Conservation (phyloP, 2,888 invertebrate genomes). For the Platynereis dumerilii region DNA sequence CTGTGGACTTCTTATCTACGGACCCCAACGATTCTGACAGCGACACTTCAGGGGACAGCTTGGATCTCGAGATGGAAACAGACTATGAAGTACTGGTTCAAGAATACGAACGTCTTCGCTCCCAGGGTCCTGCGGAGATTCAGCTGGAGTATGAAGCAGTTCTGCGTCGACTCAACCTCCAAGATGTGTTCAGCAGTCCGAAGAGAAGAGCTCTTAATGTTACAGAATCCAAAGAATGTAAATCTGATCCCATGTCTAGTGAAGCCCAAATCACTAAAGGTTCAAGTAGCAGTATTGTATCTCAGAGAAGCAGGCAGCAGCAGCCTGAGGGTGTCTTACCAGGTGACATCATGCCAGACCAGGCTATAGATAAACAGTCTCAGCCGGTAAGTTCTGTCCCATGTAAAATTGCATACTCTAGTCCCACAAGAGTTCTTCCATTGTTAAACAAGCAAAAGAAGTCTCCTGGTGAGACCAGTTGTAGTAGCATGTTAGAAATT, state of each 20-base stretch:
- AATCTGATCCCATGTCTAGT: neutral
- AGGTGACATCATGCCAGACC: neutral
- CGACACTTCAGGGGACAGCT: neutral
- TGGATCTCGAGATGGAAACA: slow-evolving; percentile 6
- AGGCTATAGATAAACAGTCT: neutral
- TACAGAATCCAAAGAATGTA: neutral
- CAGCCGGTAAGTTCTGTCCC: slow-evolving; percentile 1
- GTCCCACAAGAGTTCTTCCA: neutral
- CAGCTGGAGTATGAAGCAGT: slow-evolving; percentile 8
- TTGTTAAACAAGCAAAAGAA: neutral
- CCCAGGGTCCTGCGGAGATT: slow-evolving; percentile 1
- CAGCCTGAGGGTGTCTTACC: neutral
- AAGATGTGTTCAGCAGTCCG: slow-evolving; percentile 1
- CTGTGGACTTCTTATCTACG: neutral
- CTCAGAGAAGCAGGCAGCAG: neutral
- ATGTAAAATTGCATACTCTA: neutral
- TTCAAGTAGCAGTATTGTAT: neutral
- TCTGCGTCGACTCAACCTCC: neutral
- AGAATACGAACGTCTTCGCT: neutral
- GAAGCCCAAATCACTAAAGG: slow-evolving; percentile 3
- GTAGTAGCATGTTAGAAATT: neutral
- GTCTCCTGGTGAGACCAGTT: neutral
- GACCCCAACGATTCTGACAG: neutral
- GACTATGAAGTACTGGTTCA: slow-evolving; percentile 8
- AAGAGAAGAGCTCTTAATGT: slow-evolving; percentile 1